Base-by-base conservation (phyloP, 2,113 vertebrate genomes). In the Xenopus laevis region DNA sequence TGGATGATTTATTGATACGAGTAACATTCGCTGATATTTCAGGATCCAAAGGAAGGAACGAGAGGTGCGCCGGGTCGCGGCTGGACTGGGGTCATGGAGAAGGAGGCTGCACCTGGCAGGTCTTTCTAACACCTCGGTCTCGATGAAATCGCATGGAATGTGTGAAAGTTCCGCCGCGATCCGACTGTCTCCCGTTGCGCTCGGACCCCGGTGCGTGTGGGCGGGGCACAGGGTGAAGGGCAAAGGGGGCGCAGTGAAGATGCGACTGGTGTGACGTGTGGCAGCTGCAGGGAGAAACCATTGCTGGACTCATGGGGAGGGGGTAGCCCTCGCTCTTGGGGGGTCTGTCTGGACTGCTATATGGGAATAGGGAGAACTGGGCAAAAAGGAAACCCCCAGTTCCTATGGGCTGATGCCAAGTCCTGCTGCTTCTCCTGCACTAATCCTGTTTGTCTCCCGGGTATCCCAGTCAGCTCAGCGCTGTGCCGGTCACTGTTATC, bases 1-100 rank as follows among this genome's bases (percentile, higher is more conserved):
- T 66, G 62, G 40, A 17, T 73, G 72, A 67, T 67, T 74, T 66
- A 67, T 67, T 30, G 16, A 63, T 46, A 74, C 65, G 64, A 44
- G 17, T 18, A 47, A 30, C 10, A 50, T 67, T 67, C 27, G 3
- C n/a, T 27, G 33, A 59, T 66, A 59, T 74, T 66, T 65, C 58
- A 27, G 72, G 72, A 40, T 27, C 15, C 33, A 6, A 53, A 7
- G 63, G 64, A 47, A 59, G 33, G 16, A 6, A 60, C 66, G 72
- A 63, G 59, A 74, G 21, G 64, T 74, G n/a, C 21, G 12, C n/a
- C 20, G 3, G 57, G 18, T 17, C 10, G 13, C 2, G 15, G 16
- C 15, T 45, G 64, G 30, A 10, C n/a, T 59, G 5, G 13, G 11
- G 10, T 74, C 7, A 30, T 13, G 53, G 62, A 17, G 62, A n/a